Evolutionary conservation across 1,140 invertebrate genomes (phyloP).

Genomic region (Atta texana): DNA sequence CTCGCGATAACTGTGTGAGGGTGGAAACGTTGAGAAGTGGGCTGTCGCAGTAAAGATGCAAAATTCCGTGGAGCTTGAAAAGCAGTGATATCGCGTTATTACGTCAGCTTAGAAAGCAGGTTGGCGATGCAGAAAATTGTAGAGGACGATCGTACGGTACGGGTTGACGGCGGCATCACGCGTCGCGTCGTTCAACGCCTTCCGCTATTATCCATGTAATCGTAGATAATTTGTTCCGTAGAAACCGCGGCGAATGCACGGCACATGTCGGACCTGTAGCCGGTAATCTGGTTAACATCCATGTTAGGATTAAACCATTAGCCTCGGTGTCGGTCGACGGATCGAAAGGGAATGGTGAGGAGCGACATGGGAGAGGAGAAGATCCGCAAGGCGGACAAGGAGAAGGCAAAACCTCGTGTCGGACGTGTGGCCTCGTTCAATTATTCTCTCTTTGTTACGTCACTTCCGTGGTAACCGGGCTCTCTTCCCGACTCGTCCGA

Average conservation of each 20-base stretch:
- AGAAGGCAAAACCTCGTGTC: constrained; percentile 51
- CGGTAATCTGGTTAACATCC: constrained; percentile 83
- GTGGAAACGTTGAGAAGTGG: neutral
- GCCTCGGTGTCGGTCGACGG: constrained; percentile 46
- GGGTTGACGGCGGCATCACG: constrained; percentile 52
- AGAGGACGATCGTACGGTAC: constrained; percentile 42
- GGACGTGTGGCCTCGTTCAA: constrained; percentile 65
- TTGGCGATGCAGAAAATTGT: constrained; percentile 71
- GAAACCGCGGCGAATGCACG: constrained; percentile 75
- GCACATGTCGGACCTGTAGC: constrained; percentile 60
- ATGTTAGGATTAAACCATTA: constrained; percentile 83
- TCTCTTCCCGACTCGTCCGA: constrained; percentile 32
- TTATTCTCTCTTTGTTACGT: constrained; percentile 67
- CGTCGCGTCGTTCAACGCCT: constrained; percentile 71
- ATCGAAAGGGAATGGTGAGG: constrained; percentile 51
- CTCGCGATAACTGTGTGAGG: neutral
- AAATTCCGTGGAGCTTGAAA: constrained; percentile 16
- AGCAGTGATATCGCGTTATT: constrained; percentile 40
- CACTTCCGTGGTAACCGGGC: constrained; percentile 55
- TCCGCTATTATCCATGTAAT: constrained; percentile 78
- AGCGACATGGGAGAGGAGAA: neutral
- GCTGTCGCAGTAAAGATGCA: constrained; percentile 33
- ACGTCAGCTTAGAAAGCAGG: constrained; percentile 31
- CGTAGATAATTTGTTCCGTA: constrained; percentile 81
- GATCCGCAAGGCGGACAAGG: constrained; percentile 19